Evolutionary conservation across 2,888 invertebrate species (phyloP).

Genomic region (Celastrina argiolus): DNA sequence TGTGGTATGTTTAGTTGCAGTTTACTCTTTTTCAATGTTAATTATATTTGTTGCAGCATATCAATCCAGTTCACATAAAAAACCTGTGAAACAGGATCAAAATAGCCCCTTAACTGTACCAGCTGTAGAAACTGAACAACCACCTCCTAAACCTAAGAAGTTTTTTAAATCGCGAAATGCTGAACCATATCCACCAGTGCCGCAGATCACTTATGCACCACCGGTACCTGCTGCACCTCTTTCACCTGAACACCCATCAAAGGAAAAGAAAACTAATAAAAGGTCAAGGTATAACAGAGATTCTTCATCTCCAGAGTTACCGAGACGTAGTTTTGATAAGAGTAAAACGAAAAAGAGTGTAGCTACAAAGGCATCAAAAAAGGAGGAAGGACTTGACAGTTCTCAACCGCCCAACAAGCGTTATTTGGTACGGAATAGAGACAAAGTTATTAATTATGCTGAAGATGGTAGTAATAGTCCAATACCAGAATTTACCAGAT

Average conservation of each 20-base stretch:
- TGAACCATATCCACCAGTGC: conserved; percentile 76
- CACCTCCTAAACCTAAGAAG: conserved; percentile 88
- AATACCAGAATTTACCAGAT: conserved; percentile 64
- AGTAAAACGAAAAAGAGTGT: conserved; percentile 61
- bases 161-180: conserved; percentile 92
- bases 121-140: conserved; percentile 70
- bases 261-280: conserved; percentile 61
- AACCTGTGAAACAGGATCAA: conserved; percentile 72
- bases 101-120: conserved; percentile 76
- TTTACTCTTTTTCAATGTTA: conserved; percentile 22
- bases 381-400: conserved; percentile 58
- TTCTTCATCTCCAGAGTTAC: conserved; percentile 70
- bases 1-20: background rate
- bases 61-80: conserved; percentile 60
- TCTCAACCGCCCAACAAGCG: conserved; percentile 72
- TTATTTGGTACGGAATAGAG: conserved; percentile 74
- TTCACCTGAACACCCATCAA: conserved; percentile 67
- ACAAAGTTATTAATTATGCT: conserved; percentile 81
- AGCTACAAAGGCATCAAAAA: conserved; percentile 65
- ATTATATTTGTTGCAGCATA: conserved; percentile 56
- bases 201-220: conserved; percentile 73
- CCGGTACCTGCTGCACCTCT: conserved; percentile 65
- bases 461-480: conserved; percentile 79
- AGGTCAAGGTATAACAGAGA: conserved; percentile 64
- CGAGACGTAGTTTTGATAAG: conserved; percentile 65